Percentiles rank a stretch among this genome's conserved stretches.
These are phyloP conservation scores for Danio choprae DNA, from an alignment of 2,797 vertebrate species.

Conservation along the genomic window DNA sequence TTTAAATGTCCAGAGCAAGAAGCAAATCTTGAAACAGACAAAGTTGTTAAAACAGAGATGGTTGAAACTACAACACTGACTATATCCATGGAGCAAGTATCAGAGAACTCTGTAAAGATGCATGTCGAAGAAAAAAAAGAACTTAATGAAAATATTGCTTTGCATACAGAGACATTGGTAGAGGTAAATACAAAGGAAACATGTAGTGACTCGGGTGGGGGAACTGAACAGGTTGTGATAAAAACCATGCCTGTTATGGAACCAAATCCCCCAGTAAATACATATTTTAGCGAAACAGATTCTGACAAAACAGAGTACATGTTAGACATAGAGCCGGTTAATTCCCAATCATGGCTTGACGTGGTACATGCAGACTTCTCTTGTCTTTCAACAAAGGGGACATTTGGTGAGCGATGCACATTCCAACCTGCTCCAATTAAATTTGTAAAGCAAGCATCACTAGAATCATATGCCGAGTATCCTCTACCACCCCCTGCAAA, in stretches of 20 bases:
- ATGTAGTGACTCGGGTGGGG: slow-evolving; percentile 11
- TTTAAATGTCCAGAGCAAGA: slow-evolving; percentile 39
- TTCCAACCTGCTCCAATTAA: slow-evolving; percentile 73
- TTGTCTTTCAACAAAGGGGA: slow-evolving; percentile 45
- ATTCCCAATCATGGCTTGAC: slow-evolving; percentile 41
- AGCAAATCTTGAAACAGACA: slow-evolving; percentile 36
- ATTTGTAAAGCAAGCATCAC: slow-evolving; percentile 65
- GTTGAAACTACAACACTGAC: slow-evolving; percentile 16
- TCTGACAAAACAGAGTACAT: slow-evolving; percentile 40
- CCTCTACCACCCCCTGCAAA: slow-evolving; percentile 71
- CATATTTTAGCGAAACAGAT: slow-evolving; percentile 15
- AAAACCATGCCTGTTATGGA: slow-evolving; percentile 39
- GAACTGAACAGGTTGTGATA: slow-evolving; percentile 29
- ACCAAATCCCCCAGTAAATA: slow-evolving; percentile 32
- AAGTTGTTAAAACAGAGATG: slow-evolving; percentile 35
- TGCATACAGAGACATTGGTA: slow-evolving; percentile 27
- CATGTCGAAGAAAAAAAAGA: slow-evolving; percentile 26
- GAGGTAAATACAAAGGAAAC: slow-evolving; percentile 30
- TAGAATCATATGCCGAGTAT: slow-evolving; percentile 75
- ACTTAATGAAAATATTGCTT: slow-evolving; percentile 33
- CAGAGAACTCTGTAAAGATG: slow-evolving; percentile 16
- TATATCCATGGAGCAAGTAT: slow-evolving; percentile 34
- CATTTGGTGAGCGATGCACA: slow-evolving; percentile 43
- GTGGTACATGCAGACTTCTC: slow-evolving; percentile 35
- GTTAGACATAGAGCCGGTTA: slow-evolving; percentile 37